A percentile compares a stretch with the other conserved stretches of the same genome.
Conservation (phyloP, 1,140 invertebrate species). For the Geopemphigus sp. region DNA sequence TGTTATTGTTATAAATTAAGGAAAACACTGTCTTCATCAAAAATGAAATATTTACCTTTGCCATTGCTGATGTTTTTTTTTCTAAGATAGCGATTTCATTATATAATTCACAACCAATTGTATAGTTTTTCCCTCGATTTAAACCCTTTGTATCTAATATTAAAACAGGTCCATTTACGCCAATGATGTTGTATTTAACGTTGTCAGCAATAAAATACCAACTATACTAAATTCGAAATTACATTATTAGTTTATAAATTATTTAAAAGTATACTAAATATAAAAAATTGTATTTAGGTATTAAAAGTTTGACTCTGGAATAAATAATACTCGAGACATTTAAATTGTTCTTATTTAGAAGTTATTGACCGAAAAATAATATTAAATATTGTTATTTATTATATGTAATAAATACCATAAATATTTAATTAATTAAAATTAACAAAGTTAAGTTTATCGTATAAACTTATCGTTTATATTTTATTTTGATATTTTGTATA, state of each 20-base stretch:
- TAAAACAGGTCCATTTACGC: slow-evolving; percentile 23
- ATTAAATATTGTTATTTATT: no score
- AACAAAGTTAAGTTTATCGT: no score
- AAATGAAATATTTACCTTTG: slow-evolving; percentile 5
- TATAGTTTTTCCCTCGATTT: slow-evolving; percentile 15
- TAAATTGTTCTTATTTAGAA: no score
- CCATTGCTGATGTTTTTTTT: slow-evolving; percentile 1
- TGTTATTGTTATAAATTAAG: no score
- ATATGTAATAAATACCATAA: no score
- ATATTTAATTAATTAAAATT: no score
- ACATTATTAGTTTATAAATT: background rate
- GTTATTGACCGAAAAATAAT: no score
- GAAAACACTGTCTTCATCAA: no score
- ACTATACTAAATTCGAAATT: background rate
- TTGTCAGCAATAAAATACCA: slow-evolving; percentile 28
- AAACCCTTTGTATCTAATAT: slow-evolving; percentile 35
- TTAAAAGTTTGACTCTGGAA: background rate
- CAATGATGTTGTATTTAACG: slow-evolving; percentile 20
- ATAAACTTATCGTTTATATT: no score
- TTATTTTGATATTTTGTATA: no score
- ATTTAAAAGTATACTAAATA: background rate
- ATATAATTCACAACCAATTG: slow-evolving; percentile 16
- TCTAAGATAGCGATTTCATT: background rate
- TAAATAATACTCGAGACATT: no score
- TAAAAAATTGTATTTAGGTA: background rate